Percentiles rank a stretch among this genome's conserved stretches.
These are phyloP conservation scores for Drosophila algonquin DNA, from an alignment of 2,888 invertebrate species.

Conservation along the genomic window DNA sequence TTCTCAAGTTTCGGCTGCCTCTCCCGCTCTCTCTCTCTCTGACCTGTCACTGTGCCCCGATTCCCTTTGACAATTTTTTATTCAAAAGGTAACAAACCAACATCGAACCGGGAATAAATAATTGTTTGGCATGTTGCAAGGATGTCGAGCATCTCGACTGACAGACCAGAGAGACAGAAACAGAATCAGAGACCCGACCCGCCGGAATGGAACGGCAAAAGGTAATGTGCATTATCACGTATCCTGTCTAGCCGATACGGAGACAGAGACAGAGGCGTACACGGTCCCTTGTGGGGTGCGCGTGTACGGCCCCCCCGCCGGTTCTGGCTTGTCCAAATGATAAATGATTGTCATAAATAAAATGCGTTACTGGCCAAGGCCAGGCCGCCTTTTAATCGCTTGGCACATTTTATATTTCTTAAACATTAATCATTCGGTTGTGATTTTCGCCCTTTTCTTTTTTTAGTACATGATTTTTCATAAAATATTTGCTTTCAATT, in stretches of 20 bases:
- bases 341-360: conserved; percentile 73
- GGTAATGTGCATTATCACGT: conserved; percentile 61
- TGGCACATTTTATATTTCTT: conserved; percentile 70
- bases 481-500: conserved; percentile 37
- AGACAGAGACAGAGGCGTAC: not conserved
- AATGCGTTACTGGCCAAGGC: conserved; percentile 54
- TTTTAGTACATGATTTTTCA: conserved; percentile 3
- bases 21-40: too few species aligned
- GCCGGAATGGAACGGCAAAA: conserved; percentile 31
- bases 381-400: conserved; percentile 69
- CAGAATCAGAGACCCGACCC: conserved; percentile 5
- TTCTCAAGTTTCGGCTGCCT: not conserved
- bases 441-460: conserved; percentile 51
- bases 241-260: conserved; percentile 48
- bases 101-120: conserved; percentile 51
- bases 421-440: conserved; percentile 68
- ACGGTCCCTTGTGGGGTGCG: not conserved
- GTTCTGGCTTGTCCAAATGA: conserved; percentile 51
- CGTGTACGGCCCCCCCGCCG: conserved; percentile 4
- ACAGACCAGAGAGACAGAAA: conserved; percentile 15
- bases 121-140: conserved; percentile 51
- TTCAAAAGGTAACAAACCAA: conserved; percentile 51
- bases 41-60: too few species aligned
- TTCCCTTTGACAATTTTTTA: conserved; percentile 43
- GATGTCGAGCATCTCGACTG: conserved; percentile 43